Percentiles rank a stretch among this genome's conserved stretches.
These are phyloP conservation scores for Arnoldichthys spilopterus DNA, from an alignment of 2,797 vertebrate genomes.

Conservation along the genomic window DNA sequence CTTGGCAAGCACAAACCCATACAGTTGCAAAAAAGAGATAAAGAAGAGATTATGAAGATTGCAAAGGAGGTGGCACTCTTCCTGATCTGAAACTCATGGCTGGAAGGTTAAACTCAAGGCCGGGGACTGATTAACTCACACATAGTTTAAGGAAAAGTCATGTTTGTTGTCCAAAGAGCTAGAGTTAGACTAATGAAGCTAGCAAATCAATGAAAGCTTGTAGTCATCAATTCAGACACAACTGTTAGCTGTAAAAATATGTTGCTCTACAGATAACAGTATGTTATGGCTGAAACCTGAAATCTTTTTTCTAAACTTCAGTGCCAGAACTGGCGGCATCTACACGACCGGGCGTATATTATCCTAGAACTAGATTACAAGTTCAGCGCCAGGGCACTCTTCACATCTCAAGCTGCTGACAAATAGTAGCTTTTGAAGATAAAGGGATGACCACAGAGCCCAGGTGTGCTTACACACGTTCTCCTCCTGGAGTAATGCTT, in stretches of 20 bases:
- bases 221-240: background rate
- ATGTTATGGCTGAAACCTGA: too few species aligned
- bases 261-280: too few species aligned
- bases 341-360: background rate
- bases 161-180: too few species aligned
- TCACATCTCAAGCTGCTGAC: background rate
- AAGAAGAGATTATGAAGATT: background rate
- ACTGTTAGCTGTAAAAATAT: too few species aligned
- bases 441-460: background rate
- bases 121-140: too few species aligned
- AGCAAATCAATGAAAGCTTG: background rate
- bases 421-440: background rate
- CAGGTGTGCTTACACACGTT: constrained; percentile 5
- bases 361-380: background rate
- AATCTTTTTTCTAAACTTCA: background rate
- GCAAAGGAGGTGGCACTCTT: constrained; percentile 12
- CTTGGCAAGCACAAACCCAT: background rate
- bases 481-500: background rate
- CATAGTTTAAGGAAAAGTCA: background rate
- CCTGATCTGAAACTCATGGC: background rate
- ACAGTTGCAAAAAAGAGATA: background rate
- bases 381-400: background rate
- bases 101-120: background rate
- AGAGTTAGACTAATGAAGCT: background rate
- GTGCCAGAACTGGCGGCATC: background rate